These are phyloP conservation scores for Ips typographus DNA, from an alignment of 1,140 invertebrate genomes.

Conservation along the genomic window DNA sequence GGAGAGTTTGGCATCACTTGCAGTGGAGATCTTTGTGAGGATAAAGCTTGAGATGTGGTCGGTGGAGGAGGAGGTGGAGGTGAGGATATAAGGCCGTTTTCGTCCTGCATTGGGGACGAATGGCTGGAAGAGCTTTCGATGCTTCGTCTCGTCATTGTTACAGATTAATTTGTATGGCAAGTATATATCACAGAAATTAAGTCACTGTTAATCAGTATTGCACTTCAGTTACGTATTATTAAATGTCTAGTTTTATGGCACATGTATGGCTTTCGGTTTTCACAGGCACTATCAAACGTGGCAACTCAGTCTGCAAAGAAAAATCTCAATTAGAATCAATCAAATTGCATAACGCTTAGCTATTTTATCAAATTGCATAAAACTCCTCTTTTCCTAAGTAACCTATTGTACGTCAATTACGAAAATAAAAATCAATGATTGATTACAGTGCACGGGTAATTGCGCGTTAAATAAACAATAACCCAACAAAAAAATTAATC, in stretches of 20 bases:
- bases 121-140: constrained; percentile 43
- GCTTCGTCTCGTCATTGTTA: constrained; percentile 47
- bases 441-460: too few relatives aligned
- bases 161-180: constrained; percentile 36
- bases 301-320: constrained; percentile 32
- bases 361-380: too few relatives aligned
- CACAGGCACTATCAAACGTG: constrained; percentile 18
- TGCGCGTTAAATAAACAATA: too few relatives aligned
- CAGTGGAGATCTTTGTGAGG: constrained; percentile 46
- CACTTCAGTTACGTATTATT: constrained; percentile 46
- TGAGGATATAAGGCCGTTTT: constrained; percentile 47
- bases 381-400: too few relatives aligned
- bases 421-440: too few relatives aligned
- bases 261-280: constrained; percentile 44
- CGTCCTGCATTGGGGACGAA: constrained; percentile 44
- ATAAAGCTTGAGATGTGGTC: constrained; percentile 44
- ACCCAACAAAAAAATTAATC: too few relatives aligned
- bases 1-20: constrained; percentile 60
- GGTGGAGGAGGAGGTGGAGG: constrained; percentile 45
- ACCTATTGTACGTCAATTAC: too few relatives aligned
- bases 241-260: constrained; percentile 47
- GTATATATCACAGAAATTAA: constrained; percentile 48
- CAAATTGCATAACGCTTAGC: neutral
- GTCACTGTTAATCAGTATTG: constrained; percentile 47
- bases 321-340: constrained; percentile 3